phyloP scores from a whole-genome alignment of 2,888 invertebrate genomes.

The Galeopsomyia nigrocyanea region DNA sequence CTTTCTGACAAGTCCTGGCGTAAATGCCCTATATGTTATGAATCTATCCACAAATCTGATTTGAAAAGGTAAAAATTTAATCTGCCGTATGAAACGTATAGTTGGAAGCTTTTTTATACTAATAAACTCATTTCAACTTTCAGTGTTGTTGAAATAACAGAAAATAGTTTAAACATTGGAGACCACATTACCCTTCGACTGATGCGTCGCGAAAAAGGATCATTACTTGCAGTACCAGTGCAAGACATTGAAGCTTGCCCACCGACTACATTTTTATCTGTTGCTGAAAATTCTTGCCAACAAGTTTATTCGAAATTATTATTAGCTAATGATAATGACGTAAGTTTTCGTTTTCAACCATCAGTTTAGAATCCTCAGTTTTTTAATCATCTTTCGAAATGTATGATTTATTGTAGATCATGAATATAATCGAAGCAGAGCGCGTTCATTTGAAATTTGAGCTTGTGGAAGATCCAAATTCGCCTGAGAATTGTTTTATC shows the following conservation, averaged over 20 bases:
- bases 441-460: conserved; percentile 72
- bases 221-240: conserved; percentile 73
- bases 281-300: conserved; percentile 71
- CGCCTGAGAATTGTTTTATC: conserved; percentile 88
- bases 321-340: conserved; percentile 78
- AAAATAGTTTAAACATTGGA: conserved; percentile 73
- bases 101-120: conserved; percentile 1
- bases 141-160: conserved; percentile 75
- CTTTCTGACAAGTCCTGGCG: conserved; percentile 86
- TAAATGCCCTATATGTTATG: conserved; percentile 94
- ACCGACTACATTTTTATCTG: conserved; percentile 62
- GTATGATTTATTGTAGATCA: conserved; percentile 69
- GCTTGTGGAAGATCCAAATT: conserved; percentile 76
- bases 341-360: conserved; percentile 58
- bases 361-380: not conserved
- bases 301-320: conserved; percentile 84
- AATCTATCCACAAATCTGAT: conserved; percentile 80
- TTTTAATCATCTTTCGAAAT: conserved; percentile 5
- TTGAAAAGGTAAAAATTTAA: conserved; percentile 79
- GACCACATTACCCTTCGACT: conserved; percentile 83
- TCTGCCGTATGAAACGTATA: conserved; percentile 14
- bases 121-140: conserved; percentile 41
- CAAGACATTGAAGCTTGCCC: conserved; percentile 58
- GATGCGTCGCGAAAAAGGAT: conserved; percentile 85
- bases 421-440: conserved; percentile 82